Conservation (phyloP, 92 coral and sea anemone genomes). For the Zoanthus sociatus region DNA sequence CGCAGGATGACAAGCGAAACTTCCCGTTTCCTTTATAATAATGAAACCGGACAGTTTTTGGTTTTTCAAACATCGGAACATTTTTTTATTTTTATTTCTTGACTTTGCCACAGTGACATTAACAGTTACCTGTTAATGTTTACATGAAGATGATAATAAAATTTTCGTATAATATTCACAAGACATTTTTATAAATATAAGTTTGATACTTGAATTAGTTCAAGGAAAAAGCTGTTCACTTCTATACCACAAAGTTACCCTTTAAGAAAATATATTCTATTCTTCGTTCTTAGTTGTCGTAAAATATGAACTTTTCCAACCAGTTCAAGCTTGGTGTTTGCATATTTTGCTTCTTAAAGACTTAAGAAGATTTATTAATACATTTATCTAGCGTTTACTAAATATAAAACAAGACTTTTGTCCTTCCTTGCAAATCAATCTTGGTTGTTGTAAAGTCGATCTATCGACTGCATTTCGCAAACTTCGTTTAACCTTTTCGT, state of each 20-base stretch:
- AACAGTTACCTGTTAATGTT: neutral
- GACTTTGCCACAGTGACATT: neutral
- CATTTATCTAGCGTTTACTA: neutral
- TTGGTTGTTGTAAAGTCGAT: constrained; percentile 27
- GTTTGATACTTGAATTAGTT: neutral
- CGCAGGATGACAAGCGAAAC: neutral
- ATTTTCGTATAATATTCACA: neutral
- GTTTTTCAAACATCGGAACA: neutral
- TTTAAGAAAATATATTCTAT: constrained; percentile 22
- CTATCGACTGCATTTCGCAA: neutral
- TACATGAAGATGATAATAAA: neutral
- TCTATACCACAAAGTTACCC: constrained; percentile 1
- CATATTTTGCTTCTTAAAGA: neutral
- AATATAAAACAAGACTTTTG: neutral
- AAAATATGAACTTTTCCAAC: constrained; percentile 18
- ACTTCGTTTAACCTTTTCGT: neutral
- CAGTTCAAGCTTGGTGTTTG: neutral
- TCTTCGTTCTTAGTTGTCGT: neutral
- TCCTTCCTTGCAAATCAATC: neutral
- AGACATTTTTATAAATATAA: no score
- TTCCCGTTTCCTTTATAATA: neutral
- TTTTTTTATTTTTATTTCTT: neutral
- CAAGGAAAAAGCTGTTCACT: neutral
- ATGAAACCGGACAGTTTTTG: constrained; percentile 15
- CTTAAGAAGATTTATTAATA: neutral